phyloP scores from a whole-genome alignment of 2,888 invertebrate genomes.

The Helicoverpa assulta region DNA sequence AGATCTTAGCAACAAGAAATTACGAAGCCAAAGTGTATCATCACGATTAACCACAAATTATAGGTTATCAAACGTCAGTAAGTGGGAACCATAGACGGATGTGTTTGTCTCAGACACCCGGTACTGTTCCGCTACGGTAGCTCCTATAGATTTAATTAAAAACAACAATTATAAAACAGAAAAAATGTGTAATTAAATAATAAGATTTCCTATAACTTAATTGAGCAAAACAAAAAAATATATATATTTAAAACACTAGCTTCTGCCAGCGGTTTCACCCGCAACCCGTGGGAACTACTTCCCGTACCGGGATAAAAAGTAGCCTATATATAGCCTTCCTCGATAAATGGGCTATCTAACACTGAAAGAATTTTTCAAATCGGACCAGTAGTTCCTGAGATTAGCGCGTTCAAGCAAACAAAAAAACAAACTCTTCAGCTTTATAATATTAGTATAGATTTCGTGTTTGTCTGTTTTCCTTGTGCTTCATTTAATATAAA shows the following conservation, averaged over 20 bases:
- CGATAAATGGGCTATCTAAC: too few species aligned
- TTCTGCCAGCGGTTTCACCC: too few species aligned
- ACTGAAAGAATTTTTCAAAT: too few species aligned
- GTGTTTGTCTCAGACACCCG: constrained; percentile 4
- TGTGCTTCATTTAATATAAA: too few species aligned
- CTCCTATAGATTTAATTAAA: constrained; percentile 19
- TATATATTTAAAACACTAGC: neutral
- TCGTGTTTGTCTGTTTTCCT: neutral
- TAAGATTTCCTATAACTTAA: constrained; percentile 14
- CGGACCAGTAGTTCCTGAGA: too few species aligned
- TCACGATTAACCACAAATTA: constrained; percentile 52
- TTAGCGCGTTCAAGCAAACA: too few species aligned
- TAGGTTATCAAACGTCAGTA: constrained; percentile 20
- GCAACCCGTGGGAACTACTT: too few species aligned
- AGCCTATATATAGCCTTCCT: too few species aligned
- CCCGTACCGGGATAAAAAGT: too few species aligned
- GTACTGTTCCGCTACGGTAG: constrained; percentile 23
- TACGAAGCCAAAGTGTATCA: constrained; percentile 27
- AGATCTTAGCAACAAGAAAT: constrained; percentile 18
- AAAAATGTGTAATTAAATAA: neutral
- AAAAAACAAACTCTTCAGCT: too few species aligned
- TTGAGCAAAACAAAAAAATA: constrained; percentile 25
- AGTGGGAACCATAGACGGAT: constrained; percentile 32
- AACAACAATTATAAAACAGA: constrained; percentile 20
- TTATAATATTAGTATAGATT: too few species aligned